Conservation (phyloP, 2,113 vertebrate species). For the Gambusia holbrooki region DNA sequence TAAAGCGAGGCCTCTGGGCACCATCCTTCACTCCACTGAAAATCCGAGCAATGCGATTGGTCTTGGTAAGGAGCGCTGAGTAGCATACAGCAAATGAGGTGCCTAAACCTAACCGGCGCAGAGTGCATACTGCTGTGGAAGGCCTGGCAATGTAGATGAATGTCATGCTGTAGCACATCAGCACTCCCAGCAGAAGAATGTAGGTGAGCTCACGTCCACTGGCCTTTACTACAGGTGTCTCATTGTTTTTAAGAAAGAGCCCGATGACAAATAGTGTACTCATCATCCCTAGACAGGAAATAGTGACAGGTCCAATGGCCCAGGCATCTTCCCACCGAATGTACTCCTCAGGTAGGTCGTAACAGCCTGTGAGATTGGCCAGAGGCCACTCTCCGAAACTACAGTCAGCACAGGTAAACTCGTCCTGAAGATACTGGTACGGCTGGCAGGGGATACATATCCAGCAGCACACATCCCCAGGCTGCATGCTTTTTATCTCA, state of each 20-base stretch:
- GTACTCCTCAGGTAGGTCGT: conserved; percentile 93
- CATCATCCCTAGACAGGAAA: conserved; percentile 93
- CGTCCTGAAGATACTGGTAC: conserved; percentile 91
- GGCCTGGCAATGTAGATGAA: conserved; percentile 97
- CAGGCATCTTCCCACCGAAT: conserved; percentile 96
- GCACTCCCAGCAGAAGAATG: conserved; percentile 92
- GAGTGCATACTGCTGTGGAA: conserved; percentile 87
- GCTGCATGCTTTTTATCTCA: conserved; percentile 97
- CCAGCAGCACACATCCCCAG: conserved; percentile 98
- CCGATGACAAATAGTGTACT: conserved; percentile 91
- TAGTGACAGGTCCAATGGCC: conserved; percentile 94
- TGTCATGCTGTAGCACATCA: conserved; percentile 98
- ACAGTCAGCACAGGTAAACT: conserved; percentile 95
- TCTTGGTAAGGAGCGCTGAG: conserved; percentile 96
- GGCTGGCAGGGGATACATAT: conserved; percentile 96
- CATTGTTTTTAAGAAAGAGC: conserved; percentile 90
- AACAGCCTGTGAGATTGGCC: conserved; percentile 91
- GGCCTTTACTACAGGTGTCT: conserved; percentile 95
- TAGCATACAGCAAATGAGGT: conserved; percentile 97
- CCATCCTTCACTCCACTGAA: conserved; percentile 94
- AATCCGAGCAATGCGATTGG: conserved; percentile 96
- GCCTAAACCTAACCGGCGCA: conserved; percentile 92
- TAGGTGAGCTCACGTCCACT: conserved; percentile 97
- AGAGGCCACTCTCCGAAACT: conserved; percentile 95
- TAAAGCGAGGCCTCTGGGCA: conserved; percentile 92